Percentiles rank a stretch among this genome's conserved stretches.
Evolutionary conservation across 2,797 vertebrate species (phyloP).

Genomic region (Scarus forsteni): DNA sequence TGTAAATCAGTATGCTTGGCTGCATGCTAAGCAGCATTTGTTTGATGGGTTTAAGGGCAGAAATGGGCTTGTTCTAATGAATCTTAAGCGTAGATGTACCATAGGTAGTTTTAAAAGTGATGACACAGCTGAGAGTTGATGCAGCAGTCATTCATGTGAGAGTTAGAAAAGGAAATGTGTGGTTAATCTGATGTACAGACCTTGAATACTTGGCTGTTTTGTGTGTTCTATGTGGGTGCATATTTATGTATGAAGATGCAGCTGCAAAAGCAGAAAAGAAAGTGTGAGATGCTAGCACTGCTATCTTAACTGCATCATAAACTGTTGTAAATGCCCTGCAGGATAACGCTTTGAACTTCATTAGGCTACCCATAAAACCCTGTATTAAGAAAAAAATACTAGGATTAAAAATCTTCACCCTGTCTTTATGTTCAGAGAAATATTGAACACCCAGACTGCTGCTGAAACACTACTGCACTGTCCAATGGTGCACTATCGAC

Average conservation of each 20-base stretch:
- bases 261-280: slow-evolving; percentile 28
- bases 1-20: slow-evolving; percentile 54
- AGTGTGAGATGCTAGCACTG: slow-evolving; percentile 17
- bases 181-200: slow-evolving; percentile 29
- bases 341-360: slow-evolving; percentile 14
- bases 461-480: not conserved
- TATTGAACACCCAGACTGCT: not conserved
- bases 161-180: slow-evolving; percentile 34
- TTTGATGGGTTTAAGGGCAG: slow-evolving; percentile 35
- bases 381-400: not conserved
- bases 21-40: slow-evolving; percentile 58
- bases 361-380: slow-evolving; percentile 17
- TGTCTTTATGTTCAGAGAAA: not conserved
- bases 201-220: slow-evolving; percentile 9
- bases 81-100: not conserved
- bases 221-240: not conserved
- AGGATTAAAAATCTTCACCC: not conserved
- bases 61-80: slow-evolving; percentile 13
- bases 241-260: slow-evolving; percentile 18
- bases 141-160: slow-evolving; percentile 8
- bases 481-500: not conserved
- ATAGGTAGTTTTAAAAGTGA: slow-evolving; percentile 33
- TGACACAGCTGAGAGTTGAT: slow-evolving; percentile 29
- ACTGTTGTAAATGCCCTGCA: slow-evolving; percentile 18
- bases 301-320: slow-evolving; percentile 36